Conservation (phyloP, 1,140 invertebrate genomes). For the Arion vulgaris region DNA sequence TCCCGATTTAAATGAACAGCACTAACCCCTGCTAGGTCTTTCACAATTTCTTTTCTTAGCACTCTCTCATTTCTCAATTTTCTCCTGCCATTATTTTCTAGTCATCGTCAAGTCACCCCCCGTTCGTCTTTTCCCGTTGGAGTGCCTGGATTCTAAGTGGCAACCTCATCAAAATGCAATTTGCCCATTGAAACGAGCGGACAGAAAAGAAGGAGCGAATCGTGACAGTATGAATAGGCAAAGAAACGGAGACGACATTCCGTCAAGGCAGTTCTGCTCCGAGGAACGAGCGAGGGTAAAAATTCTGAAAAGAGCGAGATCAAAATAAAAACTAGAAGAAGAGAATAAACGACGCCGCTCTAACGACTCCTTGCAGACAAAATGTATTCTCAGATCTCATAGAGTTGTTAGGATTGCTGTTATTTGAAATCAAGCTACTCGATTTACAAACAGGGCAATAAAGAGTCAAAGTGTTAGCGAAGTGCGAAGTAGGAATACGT, state of each 20-base stretch:
- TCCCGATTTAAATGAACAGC: not conserved
- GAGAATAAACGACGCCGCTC: not conserved
- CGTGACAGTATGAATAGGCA: constrained; percentile 31
- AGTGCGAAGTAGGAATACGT: not conserved
- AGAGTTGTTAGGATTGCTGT: not conserved
- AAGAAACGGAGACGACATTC: constrained; percentile 29
- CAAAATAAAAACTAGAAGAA: not conserved
- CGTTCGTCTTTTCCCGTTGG: not conserved
- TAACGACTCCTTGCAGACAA: not conserved
- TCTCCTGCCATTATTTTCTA: not conserved
- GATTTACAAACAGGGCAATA: not conserved
- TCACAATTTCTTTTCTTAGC: not conserved
- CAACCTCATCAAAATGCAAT: constrained; percentile 39
- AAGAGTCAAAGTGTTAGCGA: constrained; percentile 9
- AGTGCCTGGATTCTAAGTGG: constrained; percentile 16
- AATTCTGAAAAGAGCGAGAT: not conserved
- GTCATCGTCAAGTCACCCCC: no score
- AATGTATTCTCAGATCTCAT: not conserved
- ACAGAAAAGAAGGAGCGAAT: constrained; percentile 31
- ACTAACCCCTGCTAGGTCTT: not conserved
- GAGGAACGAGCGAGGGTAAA: not conserved
- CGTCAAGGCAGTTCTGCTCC: not conserved
- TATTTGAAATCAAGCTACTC: not conserved
- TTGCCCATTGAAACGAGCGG: constrained; percentile 36
- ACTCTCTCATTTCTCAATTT: not conserved